These are phyloP conservation scores for Sinocyclocheilus rhinocerous DNA, from an alignment of 2,113 vertebrate genomes.

Conservation along the genomic window DNA sequence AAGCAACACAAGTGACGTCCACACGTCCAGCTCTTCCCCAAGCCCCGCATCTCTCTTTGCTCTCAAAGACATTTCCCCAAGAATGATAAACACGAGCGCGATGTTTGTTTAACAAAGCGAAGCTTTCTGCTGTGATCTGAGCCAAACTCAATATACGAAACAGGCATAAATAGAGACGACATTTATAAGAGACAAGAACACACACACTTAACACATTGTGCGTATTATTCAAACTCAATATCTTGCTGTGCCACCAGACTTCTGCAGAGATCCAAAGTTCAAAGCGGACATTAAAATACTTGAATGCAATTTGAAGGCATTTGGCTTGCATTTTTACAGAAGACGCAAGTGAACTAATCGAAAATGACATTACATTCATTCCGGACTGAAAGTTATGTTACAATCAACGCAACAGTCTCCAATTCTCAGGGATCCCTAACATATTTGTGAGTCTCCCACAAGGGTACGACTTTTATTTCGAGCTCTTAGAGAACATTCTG, in stretches of 20 bases:
- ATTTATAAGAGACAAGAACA: constrained; percentile 32
- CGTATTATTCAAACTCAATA: background rate
- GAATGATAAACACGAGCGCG: constrained; percentile 55
- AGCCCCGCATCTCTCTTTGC: constrained; percentile 23
- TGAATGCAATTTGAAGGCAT: background rate
- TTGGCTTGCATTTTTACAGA: background rate
- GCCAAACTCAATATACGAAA: constrained; percentile 28
- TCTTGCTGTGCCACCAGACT: constrained; percentile 17
- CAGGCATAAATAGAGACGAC: constrained; percentile 7
- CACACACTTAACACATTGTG: constrained; percentile 29
- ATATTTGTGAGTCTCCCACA: constrained; percentile 31
- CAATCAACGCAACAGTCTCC: background rate
- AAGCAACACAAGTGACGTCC: constrained; percentile 8
- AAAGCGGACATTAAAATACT: constrained; percentile 23
- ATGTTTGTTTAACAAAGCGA: constrained; percentile 56
- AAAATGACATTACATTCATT: background rate
- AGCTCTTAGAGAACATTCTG: constrained; percentile 35
- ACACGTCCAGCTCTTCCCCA: constrained; percentile 1
- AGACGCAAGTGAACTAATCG: background rate
- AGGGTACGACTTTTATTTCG: constrained; percentile 42
- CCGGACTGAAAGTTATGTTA: background rate
- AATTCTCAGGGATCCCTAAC: constrained; percentile 20
- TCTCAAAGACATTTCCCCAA: constrained; percentile 52
- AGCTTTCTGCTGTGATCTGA: constrained; percentile 42
- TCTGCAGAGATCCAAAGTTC: constrained; percentile 36